phyloP scores from a whole-genome alignment of 2,797 vertebrate species.

The Pangasius krempfi region DNA sequence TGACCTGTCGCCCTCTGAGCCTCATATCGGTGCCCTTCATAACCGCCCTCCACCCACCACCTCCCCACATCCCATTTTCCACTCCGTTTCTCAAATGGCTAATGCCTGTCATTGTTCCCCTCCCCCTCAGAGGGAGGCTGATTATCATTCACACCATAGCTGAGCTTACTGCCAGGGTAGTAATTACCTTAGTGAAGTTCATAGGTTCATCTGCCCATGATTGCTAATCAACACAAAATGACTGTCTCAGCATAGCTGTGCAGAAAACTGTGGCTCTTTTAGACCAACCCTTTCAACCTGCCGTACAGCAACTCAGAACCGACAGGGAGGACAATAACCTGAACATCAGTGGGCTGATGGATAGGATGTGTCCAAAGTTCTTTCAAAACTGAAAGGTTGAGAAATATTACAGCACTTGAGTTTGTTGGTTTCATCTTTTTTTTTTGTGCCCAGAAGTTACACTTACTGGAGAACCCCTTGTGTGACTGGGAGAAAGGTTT shows the following conservation, averaged over 20 bases:
- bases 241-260: conserved; percentile 31
- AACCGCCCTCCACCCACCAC: not conserved
- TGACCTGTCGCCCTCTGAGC: conserved; percentile 11
- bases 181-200: conserved; percentile 62
- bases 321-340: conserved; percentile 24
- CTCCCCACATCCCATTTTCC: not conserved
- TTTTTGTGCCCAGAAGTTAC: not conserved
- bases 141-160: conserved; percentile 56
- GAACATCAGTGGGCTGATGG: conserved; percentile 27
- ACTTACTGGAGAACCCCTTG: not conserved
- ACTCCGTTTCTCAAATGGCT: conserved; percentile 22
- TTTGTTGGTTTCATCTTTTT: conserved; percentile 3
- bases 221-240: conserved; percentile 48
- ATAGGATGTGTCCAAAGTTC: conserved; percentile 26
- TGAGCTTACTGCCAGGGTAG: conserved; percentile 48
- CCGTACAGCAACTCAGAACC: conserved; percentile 6
- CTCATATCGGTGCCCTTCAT: conserved; percentile 15
- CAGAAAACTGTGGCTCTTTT: conserved; percentile 33
- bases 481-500: not conserved
- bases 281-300: conserved; percentile 1
- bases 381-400: conserved; percentile 32
- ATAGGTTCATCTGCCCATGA: conserved; percentile 54
- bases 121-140: conserved; percentile 52
- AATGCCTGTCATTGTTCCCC: conserved; percentile 13
- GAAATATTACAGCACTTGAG: conserved; percentile 1